Conservation (phyloP, 2,888 invertebrate genomes). For the Drosophila antonietae region DNA sequence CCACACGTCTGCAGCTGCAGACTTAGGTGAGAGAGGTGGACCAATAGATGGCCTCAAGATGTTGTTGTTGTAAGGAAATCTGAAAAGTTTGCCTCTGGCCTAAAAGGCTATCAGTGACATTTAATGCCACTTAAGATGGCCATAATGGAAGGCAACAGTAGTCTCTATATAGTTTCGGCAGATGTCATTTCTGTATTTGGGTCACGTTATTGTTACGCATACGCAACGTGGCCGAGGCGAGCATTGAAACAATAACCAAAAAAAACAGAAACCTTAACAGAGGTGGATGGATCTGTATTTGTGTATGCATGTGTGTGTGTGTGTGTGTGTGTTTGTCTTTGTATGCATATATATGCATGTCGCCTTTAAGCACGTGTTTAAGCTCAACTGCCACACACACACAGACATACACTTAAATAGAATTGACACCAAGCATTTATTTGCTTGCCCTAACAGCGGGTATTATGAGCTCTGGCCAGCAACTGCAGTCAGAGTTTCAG, state of each 20-base stretch:
- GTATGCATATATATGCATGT: slow-evolving; percentile 62
- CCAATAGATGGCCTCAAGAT: slow-evolving; percentile 11
- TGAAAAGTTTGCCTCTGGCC: slow-evolving; percentile 50
- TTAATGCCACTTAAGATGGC: slow-evolving; percentile 64
- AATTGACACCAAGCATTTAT: slow-evolving; percentile 27
- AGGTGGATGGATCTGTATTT: neutral
- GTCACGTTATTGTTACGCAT: slow-evolving; percentile 74
- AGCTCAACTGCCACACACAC: slow-evolving; percentile 40
- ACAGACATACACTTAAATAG: neutral
- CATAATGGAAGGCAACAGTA: slow-evolving; percentile 21
- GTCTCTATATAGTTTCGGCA: slow-evolving; percentile 10
- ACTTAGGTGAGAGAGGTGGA: slow-evolving; percentile 1
- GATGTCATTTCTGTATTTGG: slow-evolving; percentile 52
- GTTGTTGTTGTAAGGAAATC: slow-evolving; percentile 55
- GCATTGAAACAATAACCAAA: slow-evolving; percentile 11
- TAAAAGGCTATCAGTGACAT: slow-evolving; percentile 61
- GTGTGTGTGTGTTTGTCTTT: slow-evolving; percentile 3
- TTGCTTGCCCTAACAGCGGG: slow-evolving; percentile 21
- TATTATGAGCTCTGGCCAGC: neutral
- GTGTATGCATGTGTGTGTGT: slow-evolving; percentile 4
- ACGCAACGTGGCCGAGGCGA: slow-evolving; percentile 52
- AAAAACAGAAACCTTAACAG: slow-evolving; percentile 18
- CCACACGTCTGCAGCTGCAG: neutral
- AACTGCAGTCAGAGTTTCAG: slow-evolving; percentile 4
- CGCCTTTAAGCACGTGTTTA: slow-evolving; percentile 69